Evolutionary conservation across 2,113 vertebrate species (phyloP).

Genomic region (Lonchura striata): DNA sequence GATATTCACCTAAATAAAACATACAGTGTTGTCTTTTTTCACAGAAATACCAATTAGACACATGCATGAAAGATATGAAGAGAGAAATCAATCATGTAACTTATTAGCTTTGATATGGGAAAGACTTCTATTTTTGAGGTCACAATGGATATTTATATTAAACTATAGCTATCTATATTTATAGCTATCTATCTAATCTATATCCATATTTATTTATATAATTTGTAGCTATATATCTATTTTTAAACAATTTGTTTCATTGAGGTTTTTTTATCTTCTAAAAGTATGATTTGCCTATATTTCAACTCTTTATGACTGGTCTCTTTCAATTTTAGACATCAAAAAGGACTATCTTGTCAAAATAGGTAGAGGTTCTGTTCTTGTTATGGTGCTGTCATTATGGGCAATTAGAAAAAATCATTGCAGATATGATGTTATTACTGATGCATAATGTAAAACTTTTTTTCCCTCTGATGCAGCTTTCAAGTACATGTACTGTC

Average conservation of each 20-base stretch:
- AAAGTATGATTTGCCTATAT: not conserved
- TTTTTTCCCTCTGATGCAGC: not conserved
- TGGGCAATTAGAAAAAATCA: not conserved
- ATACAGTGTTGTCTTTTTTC: not conserved
- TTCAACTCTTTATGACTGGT: not conserved
- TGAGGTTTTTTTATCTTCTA: not conserved
- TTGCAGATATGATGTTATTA: not conserved
- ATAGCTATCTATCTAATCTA: too few relatives aligned
- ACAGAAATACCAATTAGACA: not conserved
- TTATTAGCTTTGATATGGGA: not conserved
- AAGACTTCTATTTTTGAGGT: not conserved
- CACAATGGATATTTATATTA: not conserved
- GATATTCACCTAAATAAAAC: not conserved
- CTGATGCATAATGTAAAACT: not conserved
- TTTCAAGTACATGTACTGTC: not conserved
- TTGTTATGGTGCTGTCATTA: not conserved
- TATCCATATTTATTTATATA: not conserved
- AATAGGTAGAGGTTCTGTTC: not conserved
- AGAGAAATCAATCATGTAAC: not conserved
- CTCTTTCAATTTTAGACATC: not conserved
- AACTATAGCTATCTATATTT: not conserved
- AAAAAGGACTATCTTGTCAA: not conserved
- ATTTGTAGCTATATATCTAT: not conserved
- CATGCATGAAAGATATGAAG: not conserved
- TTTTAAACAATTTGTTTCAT: not conserved